phyloP scores from a whole-genome alignment of 2,113 vertebrate genomes.

The Oryzias celebensis region DNA sequence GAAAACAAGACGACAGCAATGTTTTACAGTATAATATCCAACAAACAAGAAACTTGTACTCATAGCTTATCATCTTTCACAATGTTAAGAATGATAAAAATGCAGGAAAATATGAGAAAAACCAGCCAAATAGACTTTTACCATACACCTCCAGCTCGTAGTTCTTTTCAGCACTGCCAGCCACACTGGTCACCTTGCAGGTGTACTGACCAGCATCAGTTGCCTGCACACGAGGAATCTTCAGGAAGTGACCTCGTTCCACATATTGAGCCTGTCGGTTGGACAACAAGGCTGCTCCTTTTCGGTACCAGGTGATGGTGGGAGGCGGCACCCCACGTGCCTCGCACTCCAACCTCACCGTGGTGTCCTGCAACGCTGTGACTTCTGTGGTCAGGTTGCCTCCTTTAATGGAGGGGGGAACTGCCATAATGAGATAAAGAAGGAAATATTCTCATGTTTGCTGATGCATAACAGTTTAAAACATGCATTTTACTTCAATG shows the following conservation, averaged over 20 bases:
- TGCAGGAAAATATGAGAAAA: background rate
- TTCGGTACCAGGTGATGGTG: constrained; percentile 87
- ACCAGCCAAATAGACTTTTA: constrained; percentile 63
- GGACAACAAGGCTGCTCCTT: constrained; percentile 77
- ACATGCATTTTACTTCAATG: background rate
- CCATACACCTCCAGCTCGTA: constrained; percentile 87
- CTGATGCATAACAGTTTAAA: background rate
- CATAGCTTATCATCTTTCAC: no score
- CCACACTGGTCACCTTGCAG: constrained; percentile 83
- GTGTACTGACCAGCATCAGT: constrained; percentile 84
- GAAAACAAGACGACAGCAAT: no score
- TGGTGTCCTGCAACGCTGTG: constrained; percentile 78
- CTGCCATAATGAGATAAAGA: constrained; percentile 44
- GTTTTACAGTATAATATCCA: no score
- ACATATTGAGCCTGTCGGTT: constrained; percentile 81
- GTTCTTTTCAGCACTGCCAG: constrained; percentile 84
- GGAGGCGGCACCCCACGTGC: constrained; percentile 87
- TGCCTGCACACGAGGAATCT: constrained; percentile 82
- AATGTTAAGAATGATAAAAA: no score
- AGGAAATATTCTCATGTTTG: background rate
- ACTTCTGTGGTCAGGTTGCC: constrained; percentile 85
- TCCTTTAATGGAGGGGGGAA: constrained; percentile 91
- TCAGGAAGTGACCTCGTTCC: constrained; percentile 88
- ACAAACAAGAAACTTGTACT: no score
- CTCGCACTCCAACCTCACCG: constrained; percentile 88